phyloP scores from a whole-genome alignment of 2,113 vertebrate species.

The Hyperopisus bebe region DNA sequence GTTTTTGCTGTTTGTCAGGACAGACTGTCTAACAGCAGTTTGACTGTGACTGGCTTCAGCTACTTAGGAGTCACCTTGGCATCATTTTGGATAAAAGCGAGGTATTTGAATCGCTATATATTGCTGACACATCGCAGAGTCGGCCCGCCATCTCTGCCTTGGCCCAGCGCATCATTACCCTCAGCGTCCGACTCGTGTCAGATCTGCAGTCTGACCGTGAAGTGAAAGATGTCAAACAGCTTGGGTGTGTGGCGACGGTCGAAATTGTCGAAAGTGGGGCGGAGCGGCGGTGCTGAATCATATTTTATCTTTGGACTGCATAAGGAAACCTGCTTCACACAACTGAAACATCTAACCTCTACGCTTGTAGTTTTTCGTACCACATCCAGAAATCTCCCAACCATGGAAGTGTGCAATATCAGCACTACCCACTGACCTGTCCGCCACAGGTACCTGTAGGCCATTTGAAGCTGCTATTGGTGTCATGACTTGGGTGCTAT shows the following conservation, averaged over 20 bases:
- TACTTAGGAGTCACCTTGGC: slow-evolving; percentile 24
- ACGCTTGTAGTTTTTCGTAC: background rate
- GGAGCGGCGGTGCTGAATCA: background rate
- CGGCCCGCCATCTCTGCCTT: background rate
- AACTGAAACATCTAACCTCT: background rate
- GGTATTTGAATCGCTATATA: background rate
- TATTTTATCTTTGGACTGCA: background rate
- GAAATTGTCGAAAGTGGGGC: background rate
- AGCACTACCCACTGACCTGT: background rate
- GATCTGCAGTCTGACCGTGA: background rate
- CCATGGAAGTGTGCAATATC: background rate
- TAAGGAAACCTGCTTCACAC: background rate
- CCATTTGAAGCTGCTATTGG: background rate
- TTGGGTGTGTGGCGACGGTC: background rate
- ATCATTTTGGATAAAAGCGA: slow-evolving; percentile 23
- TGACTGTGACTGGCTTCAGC: slow-evolving; percentile 55
- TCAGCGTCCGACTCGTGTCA: background rate
- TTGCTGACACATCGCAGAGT: background rate
- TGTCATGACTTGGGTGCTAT: background rate
- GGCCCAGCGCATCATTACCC: background rate
- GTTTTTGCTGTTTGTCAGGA: slow-evolving; percentile 61
- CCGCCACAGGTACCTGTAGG: background rate
- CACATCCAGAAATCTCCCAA: background rate
- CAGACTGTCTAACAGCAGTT: slow-evolving; percentile 54
- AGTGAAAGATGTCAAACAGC: background rate